phyloP scores from a whole-genome alignment of 2,797 vertebrate species.

The Paguma larvata region DNA sequence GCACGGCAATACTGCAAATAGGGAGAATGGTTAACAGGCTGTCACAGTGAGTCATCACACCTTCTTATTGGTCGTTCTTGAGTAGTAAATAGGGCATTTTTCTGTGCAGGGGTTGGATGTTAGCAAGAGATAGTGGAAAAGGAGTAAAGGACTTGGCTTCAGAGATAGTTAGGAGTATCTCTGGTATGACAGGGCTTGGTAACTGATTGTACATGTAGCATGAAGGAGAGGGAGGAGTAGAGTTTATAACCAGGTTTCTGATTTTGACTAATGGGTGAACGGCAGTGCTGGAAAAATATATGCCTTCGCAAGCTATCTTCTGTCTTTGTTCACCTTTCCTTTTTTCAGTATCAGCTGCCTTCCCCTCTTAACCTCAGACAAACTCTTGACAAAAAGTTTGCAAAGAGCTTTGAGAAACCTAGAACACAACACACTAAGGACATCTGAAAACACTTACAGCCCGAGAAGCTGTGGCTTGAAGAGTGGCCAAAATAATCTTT shows the following conservation, averaged over 20 bases:
- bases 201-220: background rate
- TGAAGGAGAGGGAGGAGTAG: background rate
- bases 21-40: background rate
- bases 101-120: background rate
- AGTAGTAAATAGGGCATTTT: background rate
- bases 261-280: background rate
- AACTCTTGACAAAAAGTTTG: background rate
- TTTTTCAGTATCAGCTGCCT: background rate
- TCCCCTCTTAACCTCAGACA: background rate
- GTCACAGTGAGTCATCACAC: background rate
- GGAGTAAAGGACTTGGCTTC: background rate
- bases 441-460: background rate
- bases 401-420: background rate
- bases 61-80: background rate
- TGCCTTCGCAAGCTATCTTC: background rate
- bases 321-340: background rate
- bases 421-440: background rate
- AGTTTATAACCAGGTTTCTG: background rate
- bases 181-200: background rate
- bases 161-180: background rate
- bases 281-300: background rate
- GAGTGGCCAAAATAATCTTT: background rate
- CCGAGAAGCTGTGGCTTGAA: slow-evolving; percentile 29
- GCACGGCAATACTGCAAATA: background rate
- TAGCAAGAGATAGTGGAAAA: background rate